Evolutionary conservation across 37 sponge, comb jelly and placozoan species (phyloP).

Genomic region (Diacarnus erythraeanus): DNA sequence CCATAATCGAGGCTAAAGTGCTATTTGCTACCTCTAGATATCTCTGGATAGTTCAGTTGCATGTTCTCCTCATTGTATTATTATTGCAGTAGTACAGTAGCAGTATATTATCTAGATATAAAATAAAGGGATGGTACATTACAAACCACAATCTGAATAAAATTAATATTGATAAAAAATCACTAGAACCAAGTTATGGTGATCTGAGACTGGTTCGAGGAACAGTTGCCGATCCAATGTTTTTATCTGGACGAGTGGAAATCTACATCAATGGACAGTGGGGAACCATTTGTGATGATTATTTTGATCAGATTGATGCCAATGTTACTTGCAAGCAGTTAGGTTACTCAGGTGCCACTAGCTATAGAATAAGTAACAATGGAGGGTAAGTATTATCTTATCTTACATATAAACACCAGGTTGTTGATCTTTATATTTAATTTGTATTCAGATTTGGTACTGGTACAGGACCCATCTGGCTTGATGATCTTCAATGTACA

Average conservation of each 20-base stretch:
- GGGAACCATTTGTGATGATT: conserved; percentile 25
- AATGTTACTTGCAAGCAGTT: conserved; percentile 20
- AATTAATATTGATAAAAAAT: too few relatives aligned
- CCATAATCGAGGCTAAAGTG: too few relatives aligned
- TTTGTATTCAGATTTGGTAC: conserved; percentile 4
- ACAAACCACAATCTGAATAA: not conserved
- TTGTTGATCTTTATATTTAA: too few relatives aligned
- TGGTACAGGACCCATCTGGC: conserved; percentile 26
- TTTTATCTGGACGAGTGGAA: conserved; percentile 17
- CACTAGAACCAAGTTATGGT: not conserved
- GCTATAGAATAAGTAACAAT: conserved; percentile 7
- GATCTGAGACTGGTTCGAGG: conserved; percentile 2
- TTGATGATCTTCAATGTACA: conserved; percentile 21
- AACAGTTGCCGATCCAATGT: not conserved
- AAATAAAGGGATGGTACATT: not conserved
- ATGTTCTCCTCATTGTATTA: conserved; percentile 15
- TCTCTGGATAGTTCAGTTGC: too few relatives aligned
- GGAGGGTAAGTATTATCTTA: conserved; percentile 6
- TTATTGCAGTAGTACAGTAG: not conserved
- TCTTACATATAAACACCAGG: too few relatives aligned
- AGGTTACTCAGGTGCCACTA: conserved; percentile 1
- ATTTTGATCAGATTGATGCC: conserved; percentile 4
- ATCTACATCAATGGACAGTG: conserved; percentile 27
- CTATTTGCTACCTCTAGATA: too few relatives aligned
- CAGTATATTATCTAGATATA: too few relatives aligned